Evolutionary conservation across 1,140 invertebrate genomes (phyloP), one percentile per base, ranked within the genome.

Genomic region (Habropoda laboriosa): DNA sequence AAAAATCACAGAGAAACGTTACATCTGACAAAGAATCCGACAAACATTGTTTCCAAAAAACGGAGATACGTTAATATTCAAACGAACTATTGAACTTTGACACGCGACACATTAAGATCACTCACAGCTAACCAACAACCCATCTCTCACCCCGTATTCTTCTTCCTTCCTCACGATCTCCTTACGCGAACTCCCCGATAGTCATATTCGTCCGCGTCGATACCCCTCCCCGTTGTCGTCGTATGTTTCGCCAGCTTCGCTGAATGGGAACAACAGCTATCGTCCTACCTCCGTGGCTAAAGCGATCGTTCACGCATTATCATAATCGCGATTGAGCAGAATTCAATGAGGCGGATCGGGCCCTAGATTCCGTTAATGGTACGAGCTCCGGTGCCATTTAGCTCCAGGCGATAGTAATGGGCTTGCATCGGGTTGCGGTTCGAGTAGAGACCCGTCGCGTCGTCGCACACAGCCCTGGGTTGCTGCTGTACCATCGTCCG

Each of bases 361-460:
- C 40, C 77, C 82, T 81, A 84, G 84, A 89, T 89, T 88, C 86
- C 85, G 80, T 88, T 89, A 88, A 88, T 87, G 87, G 88, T 60
- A 73, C 73, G 51, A 82, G 80, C 82, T 80, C 71, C 82, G 58
- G 61, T 87, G 82, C 81, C 88, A 84, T 86, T 89, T 85, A 88
- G 87, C 84, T 74, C 64, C 68, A 47, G 79, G 76, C 86, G 87
- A 85, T 83, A 82, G 87, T 85, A 87, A 88, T 83, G 88, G 84
- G 67, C 60, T 79, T 53, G 80, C 85, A 85, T 86, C 80, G 80
- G 49, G 74, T 83, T 76, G 83, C 82, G 80, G 71, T 79, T 27
- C 47, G 40, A 10, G 30, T 60, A 7, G 18, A 60, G n/a, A n/a
- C n/a, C n/a, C n/a, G n/a, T 40, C 76, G 58, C 64, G 42, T 76